Conservation (phyloP, 2,888 invertebrate species). For the Platerodrilus igneus region DNA sequence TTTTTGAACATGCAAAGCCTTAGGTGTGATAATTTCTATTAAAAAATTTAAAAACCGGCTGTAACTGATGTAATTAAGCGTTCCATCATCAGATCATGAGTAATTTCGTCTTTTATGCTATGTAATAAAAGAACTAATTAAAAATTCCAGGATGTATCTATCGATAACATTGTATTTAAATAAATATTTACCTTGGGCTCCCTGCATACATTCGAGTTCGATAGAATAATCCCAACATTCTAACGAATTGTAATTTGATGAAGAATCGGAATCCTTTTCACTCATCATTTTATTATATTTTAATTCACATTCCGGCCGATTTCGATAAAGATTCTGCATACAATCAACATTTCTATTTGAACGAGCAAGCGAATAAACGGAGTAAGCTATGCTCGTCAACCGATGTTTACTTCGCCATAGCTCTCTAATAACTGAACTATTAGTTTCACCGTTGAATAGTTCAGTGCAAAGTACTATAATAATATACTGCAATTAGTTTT, state of each 20-base stretch:
- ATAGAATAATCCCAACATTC: slow-evolving; percentile 84
- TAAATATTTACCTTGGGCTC: slow-evolving; percentile 61
- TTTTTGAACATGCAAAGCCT: too few relatives aligned
- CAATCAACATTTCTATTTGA: too few relatives aligned
- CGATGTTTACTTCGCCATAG: slow-evolving; percentile 19
- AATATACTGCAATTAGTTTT: too few relatives aligned
- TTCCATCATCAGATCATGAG: too few relatives aligned
- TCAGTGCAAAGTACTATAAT: too few relatives aligned
- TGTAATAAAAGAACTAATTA: slow-evolving; percentile 8
- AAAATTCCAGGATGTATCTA: background rate
- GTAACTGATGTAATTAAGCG: too few relatives aligned
- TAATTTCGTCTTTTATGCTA: slow-evolving; percentile 2
- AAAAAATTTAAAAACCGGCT: too few relatives aligned
- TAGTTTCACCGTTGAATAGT: too few relatives aligned
- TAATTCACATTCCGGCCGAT: slow-evolving; percentile 3
- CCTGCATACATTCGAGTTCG: slow-evolving; percentile 74
- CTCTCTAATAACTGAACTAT: slow-evolving; percentile 19
- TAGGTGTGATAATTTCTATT: too few relatives aligned
- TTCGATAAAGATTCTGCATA: too few relatives aligned
- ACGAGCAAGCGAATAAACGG: too few relatives aligned
- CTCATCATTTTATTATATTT: slow-evolving; percentile 34
- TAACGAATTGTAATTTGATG: slow-evolving; percentile 55
- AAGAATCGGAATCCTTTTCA: slow-evolving; percentile 40
- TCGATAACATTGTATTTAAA: background rate
- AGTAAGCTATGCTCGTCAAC: background rate